Base-by-base conservation (phyloP, 2,888 invertebrate species). In the Hartigia nigra region DNA sequence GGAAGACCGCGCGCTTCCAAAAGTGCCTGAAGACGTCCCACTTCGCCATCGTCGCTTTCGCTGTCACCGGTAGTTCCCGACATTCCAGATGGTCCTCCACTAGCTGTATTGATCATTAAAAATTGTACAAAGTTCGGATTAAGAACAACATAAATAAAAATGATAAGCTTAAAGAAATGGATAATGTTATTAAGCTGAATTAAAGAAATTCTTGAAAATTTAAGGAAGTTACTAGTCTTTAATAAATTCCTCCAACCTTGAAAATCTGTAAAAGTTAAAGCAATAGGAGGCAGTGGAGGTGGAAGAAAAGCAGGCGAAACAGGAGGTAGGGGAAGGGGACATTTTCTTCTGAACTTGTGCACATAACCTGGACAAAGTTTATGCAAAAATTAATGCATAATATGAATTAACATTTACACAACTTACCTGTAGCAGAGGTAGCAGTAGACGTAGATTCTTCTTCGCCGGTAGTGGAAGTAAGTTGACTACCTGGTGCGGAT, bases 1-100 rank as follows among this genome's bases (percentile, higher is more conserved):
- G 99, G 98, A 85, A 99, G 92, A 36, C 99, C 99, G 84, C 98
- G 94, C 23, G 98, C 97, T 92, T 99, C 99, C 77, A 99, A 93
- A 86, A 99, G 92, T 35, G 98, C 98, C 92, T 99, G 98, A 80
- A 99, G 94, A 76, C 98, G 95, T 70, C 98, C 98, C 90, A 99
- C 98, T 92, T 99, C 98, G 87, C 97, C 97, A 91, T 98, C 98
- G 92, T 98, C 98, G 86, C 95, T 95, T 89, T 96, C 96, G 39
- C 95, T 95, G 87, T 95, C 95, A 23, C 93, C 93, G 14, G 93
- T 93, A 12, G 92, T 92, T 69, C 91, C 82, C 70, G 91, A 87
- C 87, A 92, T 91, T 77, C 91, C 92, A 69, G 91, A 92, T 31
- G 91, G 92, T 77, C 92, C 92, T 81, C 92, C 90, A 78, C 91